phyloP scores from a whole-genome alignment of 2,797 vertebrate species.

The Poecilia wingei region DNA sequence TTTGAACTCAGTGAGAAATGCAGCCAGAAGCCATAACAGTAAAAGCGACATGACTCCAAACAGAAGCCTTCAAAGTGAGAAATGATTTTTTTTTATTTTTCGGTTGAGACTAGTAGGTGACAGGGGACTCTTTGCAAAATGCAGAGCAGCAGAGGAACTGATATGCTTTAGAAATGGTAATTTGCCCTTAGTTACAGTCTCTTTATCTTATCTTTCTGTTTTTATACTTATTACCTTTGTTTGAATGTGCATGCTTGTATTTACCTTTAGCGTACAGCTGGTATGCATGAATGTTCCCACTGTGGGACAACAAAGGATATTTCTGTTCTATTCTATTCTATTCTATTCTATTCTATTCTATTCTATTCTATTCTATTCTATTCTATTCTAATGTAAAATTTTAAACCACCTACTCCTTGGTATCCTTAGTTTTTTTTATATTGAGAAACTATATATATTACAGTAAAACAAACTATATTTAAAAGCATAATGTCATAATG shows the following conservation, averaged over 20 bases:
- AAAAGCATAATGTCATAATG: too few relatives aligned
- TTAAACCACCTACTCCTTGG: not conserved
- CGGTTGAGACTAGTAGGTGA: constrained; percentile 22
- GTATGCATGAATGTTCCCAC: not conserved
- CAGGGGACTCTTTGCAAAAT: constrained; percentile 20
- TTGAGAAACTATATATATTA: not conserved
- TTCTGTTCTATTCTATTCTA: not conserved
- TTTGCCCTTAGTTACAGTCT: not conserved
- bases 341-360: not conserved
- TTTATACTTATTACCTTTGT: not conserved
- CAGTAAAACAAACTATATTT: too few relatives aligned
- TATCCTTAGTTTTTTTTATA: not conserved
- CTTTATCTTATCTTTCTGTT: not conserved
- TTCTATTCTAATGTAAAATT: not conserved
- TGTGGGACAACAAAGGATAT: not conserved
- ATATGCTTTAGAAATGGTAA: constrained; percentile 1
- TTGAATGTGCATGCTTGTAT: not conserved
- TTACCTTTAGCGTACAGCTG: not conserved
- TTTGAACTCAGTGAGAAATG: constrained; percentile 28
- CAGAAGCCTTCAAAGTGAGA: constrained; percentile 29
- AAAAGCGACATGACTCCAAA: constrained; percentile 37
- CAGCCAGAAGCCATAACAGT: constrained; percentile 33
- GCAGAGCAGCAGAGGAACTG: constrained; percentile 4
- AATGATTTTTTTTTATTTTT: constrained; percentile 26
- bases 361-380: not conserved